Evolutionary conservation across 2,888 invertebrate genomes (phyloP).

Genomic region (Eilema caniola): DNA sequence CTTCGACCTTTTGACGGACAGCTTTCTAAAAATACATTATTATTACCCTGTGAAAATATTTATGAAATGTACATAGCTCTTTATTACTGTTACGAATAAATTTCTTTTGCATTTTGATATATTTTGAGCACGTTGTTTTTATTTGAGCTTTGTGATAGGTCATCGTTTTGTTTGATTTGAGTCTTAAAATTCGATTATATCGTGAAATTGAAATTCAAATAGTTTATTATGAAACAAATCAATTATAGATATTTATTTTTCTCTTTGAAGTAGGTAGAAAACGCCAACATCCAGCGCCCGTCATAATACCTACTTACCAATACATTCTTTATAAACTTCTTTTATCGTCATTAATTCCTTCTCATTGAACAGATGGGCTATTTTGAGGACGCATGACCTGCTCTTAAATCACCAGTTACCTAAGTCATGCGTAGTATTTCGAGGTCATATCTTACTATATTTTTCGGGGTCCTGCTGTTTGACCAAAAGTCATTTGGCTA

Average conservation of each 20-base stretch:
- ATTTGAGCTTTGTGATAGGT: neutral
- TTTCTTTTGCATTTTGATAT: constrained; percentile 3
- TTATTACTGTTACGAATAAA: neutral
- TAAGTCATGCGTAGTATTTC: no score
- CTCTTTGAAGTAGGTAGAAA: neutral
- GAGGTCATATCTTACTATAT: no score
- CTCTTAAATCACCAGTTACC: neutral
- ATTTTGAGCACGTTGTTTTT: neutral
- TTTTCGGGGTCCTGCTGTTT: no score
- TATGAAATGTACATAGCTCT: neutral
- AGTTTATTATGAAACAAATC: no score
- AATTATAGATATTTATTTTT: neutral
- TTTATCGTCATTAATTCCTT: neutral
- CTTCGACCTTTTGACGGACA: neutral
- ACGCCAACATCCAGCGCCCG: neutral
- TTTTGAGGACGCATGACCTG: neutral
- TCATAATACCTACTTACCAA: no score
- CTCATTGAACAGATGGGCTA: neutral
- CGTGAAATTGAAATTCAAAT: no score
- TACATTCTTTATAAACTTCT: no score
- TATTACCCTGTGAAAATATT: neutral
- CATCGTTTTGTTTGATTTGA: constrained; percentile 9
- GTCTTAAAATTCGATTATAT: constrained; percentile 1
- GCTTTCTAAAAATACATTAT: neutral
- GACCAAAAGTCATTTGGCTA: no score